Percentiles rank a stretch among this genome's conserved stretches.
Evolutionary conservation across 2,797 vertebrate species (phyloP).

Genomic region (Acropternis orthonyx): DNA sequence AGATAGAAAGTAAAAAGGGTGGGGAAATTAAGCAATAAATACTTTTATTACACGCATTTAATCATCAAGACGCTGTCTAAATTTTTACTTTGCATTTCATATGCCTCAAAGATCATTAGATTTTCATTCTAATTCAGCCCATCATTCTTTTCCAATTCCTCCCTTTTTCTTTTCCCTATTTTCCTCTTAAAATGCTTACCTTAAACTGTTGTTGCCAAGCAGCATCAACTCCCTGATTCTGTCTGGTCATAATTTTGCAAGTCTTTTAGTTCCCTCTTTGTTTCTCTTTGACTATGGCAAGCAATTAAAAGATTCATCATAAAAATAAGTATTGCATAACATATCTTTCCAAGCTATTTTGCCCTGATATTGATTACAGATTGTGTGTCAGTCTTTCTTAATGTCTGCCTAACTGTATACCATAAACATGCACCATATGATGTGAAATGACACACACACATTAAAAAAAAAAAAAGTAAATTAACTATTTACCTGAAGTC

Average conservation of each 20-base stretch:
- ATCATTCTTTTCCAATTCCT: not conserved
- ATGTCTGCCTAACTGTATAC: not conserved
- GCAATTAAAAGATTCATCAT: not conserved
- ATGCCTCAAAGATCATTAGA: not conserved
- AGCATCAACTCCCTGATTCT: not conserved
- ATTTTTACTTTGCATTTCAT: not conserved
- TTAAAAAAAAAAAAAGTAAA: not conserved
- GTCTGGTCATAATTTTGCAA: not conserved
- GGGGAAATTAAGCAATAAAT: not conserved
- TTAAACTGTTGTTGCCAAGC: not conserved
- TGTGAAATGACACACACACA: not conserved
- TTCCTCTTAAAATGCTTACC: not conserved
- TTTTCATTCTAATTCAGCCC: not conserved
- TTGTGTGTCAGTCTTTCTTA: not conserved
- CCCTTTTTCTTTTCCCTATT: not conserved
- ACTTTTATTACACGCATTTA: not conserved
- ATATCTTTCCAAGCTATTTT: not conserved
- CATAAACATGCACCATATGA: not conserved
- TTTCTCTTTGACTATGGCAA: not conserved
- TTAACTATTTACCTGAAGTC: slow-evolving; percentile 77
- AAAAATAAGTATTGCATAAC: not conserved
- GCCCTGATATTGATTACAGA: not conserved
- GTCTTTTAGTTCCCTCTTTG: not conserved
- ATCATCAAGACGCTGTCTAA: not conserved
- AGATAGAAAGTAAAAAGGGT: not conserved